phyloP scores from a whole-genome alignment of 2,888 invertebrate species.

The Zele albiditarsus region DNA sequence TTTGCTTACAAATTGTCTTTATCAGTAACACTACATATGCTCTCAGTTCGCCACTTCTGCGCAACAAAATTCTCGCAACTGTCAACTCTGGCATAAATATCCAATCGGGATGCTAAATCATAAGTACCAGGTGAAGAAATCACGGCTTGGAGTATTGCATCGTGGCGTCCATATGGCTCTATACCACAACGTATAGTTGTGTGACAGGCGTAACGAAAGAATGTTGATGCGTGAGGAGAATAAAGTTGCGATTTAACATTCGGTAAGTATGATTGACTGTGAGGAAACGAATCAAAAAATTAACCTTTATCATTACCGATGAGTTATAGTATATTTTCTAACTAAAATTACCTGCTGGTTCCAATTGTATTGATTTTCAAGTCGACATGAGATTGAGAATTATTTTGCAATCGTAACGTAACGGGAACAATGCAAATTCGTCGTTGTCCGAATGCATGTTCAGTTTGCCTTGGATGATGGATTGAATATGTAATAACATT shows the following conservation, averaged over 20 bases:
- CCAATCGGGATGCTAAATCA: slow-evolving; percentile 79
- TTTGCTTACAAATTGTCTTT: slow-evolving; percentile 45
- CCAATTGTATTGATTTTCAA: slow-evolving; percentile 79
- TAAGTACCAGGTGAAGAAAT: slow-evolving; percentile 80
- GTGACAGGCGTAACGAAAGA: slow-evolving; percentile 72
- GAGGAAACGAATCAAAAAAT: slow-evolving; percentile 49
- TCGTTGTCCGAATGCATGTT: slow-evolving; percentile 78
- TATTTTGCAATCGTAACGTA: slow-evolving; percentile 80
- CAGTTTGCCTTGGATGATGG: slow-evolving; percentile 63
- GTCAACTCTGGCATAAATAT: slow-evolving; percentile 70
- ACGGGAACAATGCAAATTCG: slow-evolving; percentile 82
- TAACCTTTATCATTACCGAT: not conserved
- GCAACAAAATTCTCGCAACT: slow-evolving; percentile 61
- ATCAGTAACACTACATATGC: slow-evolving; percentile 66
- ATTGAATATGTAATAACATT: slow-evolving; percentile 63
- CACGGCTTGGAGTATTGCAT: slow-evolving; percentile 77
- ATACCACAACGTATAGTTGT: slow-evolving; percentile 72
- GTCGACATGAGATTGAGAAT: slow-evolving; percentile 76
- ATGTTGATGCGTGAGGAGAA: slow-evolving; percentile 70
- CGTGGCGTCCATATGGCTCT: slow-evolving; percentile 75
- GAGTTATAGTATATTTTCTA: not conserved
- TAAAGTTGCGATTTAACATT: slow-evolving; percentile 69
- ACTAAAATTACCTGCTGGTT: slow-evolving; percentile 75
- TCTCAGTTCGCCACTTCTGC: slow-evolving; percentile 69
- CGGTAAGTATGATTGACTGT: slow-evolving; percentile 66